A percentile compares a stretch with the other conserved stretches of the same genome.
These are phyloP conservation scores for Antrozous pallidus DNA, from an alignment of 2,797 vertebrate species.

Conservation along the genomic window DNA sequence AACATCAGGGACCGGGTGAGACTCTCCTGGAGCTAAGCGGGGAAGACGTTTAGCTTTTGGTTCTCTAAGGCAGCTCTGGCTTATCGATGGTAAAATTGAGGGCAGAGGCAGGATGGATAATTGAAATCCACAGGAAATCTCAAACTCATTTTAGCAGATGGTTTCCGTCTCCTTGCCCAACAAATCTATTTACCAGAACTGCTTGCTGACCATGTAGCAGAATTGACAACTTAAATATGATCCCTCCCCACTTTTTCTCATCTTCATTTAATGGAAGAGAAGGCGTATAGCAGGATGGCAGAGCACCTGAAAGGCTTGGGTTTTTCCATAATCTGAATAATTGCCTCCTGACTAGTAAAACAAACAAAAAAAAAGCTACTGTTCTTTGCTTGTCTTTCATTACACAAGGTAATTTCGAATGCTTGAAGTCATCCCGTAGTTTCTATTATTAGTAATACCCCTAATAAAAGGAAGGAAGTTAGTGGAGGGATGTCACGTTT, in stretches of 20 bases:
- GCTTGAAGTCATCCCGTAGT: conserved; percentile 8
- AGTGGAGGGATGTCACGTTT: conserved; percentile 32
- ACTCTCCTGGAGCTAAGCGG: background rate
- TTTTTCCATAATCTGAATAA: conserved; percentile 25
- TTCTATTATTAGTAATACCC: background rate
- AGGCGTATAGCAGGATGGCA: background rate
- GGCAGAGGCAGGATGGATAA: conserved; percentile 35
- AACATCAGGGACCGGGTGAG: background rate
- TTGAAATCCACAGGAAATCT: conserved; percentile 65
- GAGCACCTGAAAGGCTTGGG: background rate
- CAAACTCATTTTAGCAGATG: conserved; percentile 58
- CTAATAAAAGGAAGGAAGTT: conserved; percentile 54
- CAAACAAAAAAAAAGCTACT: background rate
- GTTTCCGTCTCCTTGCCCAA: conserved; percentile 48
- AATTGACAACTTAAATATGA: conserved; percentile 30
- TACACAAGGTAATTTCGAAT: background rate
- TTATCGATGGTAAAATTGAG: conserved; percentile 29
- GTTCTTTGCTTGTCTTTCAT: background rate
- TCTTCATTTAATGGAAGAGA: background rate
- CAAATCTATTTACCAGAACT: conserved; percentile 53
- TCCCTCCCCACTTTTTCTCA: background rate
- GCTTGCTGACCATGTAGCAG: conserved; percentile 14
- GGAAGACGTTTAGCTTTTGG: background rate
- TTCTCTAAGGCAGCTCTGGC: background rate
- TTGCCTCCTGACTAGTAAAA: conserved; percentile 26